Evolutionary conservation across 2,888 invertebrate species (phyloP).

Genomic region (Acanthosepion pharaonis): DNA sequence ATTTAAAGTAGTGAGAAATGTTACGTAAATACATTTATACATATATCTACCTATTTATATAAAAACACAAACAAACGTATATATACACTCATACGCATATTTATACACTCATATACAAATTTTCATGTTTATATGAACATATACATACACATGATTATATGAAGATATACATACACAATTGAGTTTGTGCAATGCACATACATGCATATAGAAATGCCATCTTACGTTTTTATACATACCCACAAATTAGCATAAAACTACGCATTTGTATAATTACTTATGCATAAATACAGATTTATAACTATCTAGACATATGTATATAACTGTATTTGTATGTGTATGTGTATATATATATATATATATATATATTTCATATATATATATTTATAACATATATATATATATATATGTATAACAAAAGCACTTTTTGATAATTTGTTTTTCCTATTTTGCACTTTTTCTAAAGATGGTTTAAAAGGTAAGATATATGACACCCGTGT

Average conservation of each 20-base stretch:
- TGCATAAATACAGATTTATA: neutral
- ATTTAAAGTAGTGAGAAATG: no score
- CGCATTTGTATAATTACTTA: neutral
- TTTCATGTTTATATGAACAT: no score
- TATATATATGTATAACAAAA: neutral
- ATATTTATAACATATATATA: neutral
- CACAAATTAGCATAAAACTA: neutral
- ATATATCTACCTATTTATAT: neutral
- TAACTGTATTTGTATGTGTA: neutral
- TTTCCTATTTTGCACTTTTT: conserved; percentile 9
- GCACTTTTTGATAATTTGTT: neutral
- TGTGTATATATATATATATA: neutral
- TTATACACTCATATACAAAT: neutral
- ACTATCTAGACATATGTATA: neutral
- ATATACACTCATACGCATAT: neutral
- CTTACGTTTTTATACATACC: neutral
- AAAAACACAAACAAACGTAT: neutral
- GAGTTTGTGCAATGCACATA: no score
- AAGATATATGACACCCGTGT: neutral
- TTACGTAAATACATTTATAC: neutral
- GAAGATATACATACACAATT: no score
- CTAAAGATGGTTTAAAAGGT: neutral
- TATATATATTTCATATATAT: neutral
- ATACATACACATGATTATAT: no score
- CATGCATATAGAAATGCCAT: no score